Evolutionary conservation across 2,888 invertebrate species (phyloP).

Genomic region (Acleris laterana): DNA sequence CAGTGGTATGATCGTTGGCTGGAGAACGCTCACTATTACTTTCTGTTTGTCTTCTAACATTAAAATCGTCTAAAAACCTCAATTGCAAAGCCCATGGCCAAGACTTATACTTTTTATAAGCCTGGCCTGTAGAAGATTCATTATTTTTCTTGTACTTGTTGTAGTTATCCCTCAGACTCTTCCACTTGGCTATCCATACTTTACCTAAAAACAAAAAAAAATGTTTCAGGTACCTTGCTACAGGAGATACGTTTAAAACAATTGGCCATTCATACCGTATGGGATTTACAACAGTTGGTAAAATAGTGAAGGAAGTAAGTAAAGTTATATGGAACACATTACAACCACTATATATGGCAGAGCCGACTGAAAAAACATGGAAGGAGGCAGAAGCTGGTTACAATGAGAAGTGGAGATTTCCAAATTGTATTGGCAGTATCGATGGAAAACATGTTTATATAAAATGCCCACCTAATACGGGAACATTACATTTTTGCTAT

Average conservation of each 20-base stretch:
- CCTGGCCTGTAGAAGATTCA: conserved; percentile 7
- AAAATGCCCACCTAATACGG: conserved; percentile 25
- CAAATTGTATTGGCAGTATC: conserved; percentile 39
- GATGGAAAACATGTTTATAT: conserved; percentile 42
- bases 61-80: conserved; percentile 29
- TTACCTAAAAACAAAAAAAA: conserved; percentile 22
- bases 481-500: too few species aligned
- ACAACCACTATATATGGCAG: too few species aligned
- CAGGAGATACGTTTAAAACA: too few species aligned
- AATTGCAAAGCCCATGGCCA: conserved; percentile 45
- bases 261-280: too few species aligned
- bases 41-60: conserved; percentile 11
- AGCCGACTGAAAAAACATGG: too few species aligned
- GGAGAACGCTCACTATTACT: conserved; percentile 21
- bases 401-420: conserved; percentile 40
- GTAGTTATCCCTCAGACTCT: conserved; percentile 44
- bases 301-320: too few species aligned
- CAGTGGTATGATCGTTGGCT: conserved; percentile 5
- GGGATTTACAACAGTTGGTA: too few species aligned
- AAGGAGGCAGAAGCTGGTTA: too few species aligned
- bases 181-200: conserved; percentile 43
- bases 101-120: conserved; percentile 44
- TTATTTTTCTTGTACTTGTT: conserved; percentile 42
- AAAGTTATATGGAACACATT: too few species aligned
- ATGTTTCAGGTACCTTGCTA: conserved; percentile 34